Evolutionary conservation across 2,888 invertebrate species (phyloP), one percentile per base, ranked within the genome.

Genomic region (Hylaea fasciaria): DNA sequence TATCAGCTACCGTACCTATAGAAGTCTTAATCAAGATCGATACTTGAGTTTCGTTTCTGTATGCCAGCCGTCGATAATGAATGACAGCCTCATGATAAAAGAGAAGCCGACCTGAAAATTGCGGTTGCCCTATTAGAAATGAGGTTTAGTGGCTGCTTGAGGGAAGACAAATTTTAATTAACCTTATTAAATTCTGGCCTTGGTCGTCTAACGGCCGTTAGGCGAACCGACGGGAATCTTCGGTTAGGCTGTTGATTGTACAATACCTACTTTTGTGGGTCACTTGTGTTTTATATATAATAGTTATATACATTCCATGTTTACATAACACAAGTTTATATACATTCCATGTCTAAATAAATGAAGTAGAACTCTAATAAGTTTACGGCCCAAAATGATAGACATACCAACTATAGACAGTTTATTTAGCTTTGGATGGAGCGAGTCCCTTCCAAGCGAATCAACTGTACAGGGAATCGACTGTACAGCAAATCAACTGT

Each of bases 91-190:
- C 11, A 3, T 10, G 10, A 48, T 48, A 12, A 52, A 44, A 51
- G 14, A 49, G 37, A 45, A 53, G 37, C 45, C 11, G 53, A 45
- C 3, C 2, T 13, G 44, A 37, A 14, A 47, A 54, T 32, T 54
- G 28, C 16, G 17, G 41, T 41, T 32, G 41, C 12, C 17, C 13
- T 40, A 46, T 52, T 51, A 47, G 14, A 48, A 53, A 53, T 44
- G 29, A 37, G 52, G 11, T 44, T 52, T 52, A 57, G 32, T 12
- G 35, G 41, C 29, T 47, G 41, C 37, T 46, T 32, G 52, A 39
- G 43, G 44, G 10, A 48, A 53, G 53, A 59, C 37, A 43, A 53
- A 59, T 48, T 53, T 59, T 53, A 59, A 59, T 59, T 59, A 59
- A 49, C 48, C 35, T 47, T 59, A 48, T 52, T 59, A 57, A 0